These are phyloP conservation scores for Silurus lanzhouensis DNA, from an alignment of 2,797 vertebrate genomes.

Conservation along the genomic window DNA sequence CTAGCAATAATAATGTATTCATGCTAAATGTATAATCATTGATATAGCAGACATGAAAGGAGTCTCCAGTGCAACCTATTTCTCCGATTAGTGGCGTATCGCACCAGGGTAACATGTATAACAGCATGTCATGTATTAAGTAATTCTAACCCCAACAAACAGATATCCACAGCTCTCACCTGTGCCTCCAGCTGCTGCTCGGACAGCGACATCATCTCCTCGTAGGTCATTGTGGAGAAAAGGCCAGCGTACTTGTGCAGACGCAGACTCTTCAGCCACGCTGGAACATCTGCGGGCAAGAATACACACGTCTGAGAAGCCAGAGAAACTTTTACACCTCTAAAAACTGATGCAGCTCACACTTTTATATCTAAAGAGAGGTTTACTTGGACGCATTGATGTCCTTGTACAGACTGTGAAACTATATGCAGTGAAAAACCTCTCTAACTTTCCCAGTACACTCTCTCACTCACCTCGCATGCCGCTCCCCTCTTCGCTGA, in stretches of 20 bases:
- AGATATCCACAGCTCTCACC: conserved; percentile 64
- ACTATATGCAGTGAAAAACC: not conserved
- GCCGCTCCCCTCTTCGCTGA: conserved; percentile 96
- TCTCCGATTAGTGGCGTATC: no score
- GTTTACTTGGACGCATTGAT: not conserved
- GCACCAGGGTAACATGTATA: no score
- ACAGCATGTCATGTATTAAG: not conserved
- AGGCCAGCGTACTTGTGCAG: conserved; percentile 96
- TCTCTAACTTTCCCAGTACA: no score
- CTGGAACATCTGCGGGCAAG: conserved; percentile 86
- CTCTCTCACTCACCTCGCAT: conserved; percentile 89
- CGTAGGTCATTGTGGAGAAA: conserved; percentile 96
- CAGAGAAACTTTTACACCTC: not conserved
- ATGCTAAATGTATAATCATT: not conserved
- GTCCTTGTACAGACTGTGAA: not conserved
- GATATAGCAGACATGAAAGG: not conserved
- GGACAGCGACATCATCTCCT: conserved; percentile 96
- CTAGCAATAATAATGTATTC: not conserved
- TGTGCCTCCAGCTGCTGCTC: conserved; percentile 95
- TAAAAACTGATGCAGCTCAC: not conserved
- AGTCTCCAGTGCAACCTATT: no score
- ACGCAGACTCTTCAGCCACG: conserved; percentile 97
- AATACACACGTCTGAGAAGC: not conserved
- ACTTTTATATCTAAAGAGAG: not conserved
- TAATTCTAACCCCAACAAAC: not conserved